A percentile compares a stretch with the other conserved stretches of the same genome.
phyloP scores from a whole-genome alignment of 2,113 vertebrate species.

The Stictonetta naevosa region DNA sequence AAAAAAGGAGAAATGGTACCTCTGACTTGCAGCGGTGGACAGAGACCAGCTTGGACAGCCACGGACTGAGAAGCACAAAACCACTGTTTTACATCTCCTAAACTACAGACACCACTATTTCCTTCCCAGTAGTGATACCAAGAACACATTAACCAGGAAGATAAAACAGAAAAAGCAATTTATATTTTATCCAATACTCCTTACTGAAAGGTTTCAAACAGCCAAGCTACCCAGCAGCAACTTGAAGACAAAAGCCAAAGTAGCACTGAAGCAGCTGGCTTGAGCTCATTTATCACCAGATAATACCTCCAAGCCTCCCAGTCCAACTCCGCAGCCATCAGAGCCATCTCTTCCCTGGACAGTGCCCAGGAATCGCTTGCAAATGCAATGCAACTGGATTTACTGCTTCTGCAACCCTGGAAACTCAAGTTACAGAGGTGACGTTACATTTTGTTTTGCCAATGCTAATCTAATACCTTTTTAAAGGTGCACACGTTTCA shows the following conservation, averaged over 20 bases:
- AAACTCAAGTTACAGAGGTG: conserved; percentile 15
- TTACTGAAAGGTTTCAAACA: background rate
- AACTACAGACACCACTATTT: background rate
- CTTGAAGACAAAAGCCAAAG: background rate
- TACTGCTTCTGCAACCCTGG: background rate
- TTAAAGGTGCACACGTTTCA: conserved; percentile 18
- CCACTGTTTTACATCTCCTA: background rate
- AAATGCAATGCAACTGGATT: background rate
- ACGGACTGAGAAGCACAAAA: background rate
- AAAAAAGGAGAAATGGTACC: background rate
- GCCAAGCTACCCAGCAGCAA: background rate
- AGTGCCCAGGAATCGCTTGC: background rate
- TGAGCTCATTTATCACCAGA: background rate
- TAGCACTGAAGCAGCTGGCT: background rate
- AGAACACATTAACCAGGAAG: background rate
- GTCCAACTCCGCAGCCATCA: background rate
- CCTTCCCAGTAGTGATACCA: background rate
- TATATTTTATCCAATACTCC: background rate
- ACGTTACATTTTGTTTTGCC: background rate
- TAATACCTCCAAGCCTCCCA: background rate
- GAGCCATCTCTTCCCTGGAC: background rate
- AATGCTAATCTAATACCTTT: conserved; percentile 28
- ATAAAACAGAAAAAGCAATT: background rate
- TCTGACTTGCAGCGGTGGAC: background rate
- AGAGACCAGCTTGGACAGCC: background rate